These are phyloP conservation scores for Hypanus sabinus DNA, from an alignment of 2,113 vertebrate species.

Conservation along the genomic window DNA sequence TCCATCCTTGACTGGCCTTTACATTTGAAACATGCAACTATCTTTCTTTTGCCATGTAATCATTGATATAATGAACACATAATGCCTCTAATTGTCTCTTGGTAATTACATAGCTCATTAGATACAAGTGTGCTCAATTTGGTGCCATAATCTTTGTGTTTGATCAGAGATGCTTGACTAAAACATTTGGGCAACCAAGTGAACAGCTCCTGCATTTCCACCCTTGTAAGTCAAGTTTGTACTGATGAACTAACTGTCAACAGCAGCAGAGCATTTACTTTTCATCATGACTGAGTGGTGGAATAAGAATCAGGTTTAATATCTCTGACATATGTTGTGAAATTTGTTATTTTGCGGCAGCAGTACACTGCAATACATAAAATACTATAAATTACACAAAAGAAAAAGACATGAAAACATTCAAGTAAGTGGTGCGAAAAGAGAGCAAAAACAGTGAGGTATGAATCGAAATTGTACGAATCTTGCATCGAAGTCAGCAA, in stretches of 20 bases:
- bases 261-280: too few species aligned
- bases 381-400: too few species aligned
- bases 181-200: conserved; percentile 10
- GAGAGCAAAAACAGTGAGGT: too few species aligned
- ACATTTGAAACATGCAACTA: conserved; percentile 18
- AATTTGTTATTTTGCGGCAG: too few species aligned
- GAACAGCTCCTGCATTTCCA: neutral
- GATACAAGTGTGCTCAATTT: conserved; percentile 17
- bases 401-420: too few species aligned
- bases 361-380: too few species aligned
- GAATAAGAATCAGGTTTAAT: too few species aligned
- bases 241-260: neutral
- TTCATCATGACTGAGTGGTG: neutral
- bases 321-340: too few species aligned
- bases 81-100: conserved; percentile 9
- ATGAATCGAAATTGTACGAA: neutral
- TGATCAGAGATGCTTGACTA: conserved; percentile 23
- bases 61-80: conserved; percentile 23
- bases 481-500: neutral
- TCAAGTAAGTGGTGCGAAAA: too few species aligned
- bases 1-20: conserved; percentile 28
- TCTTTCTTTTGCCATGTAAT: conserved; percentile 27
- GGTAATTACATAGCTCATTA: conserved; percentile 33
- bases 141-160: conserved; percentile 27
- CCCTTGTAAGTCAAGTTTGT: neutral